Percentiles rank a stretch among this genome's conserved stretches.
Evolutionary conservation across 2,113 vertebrate species (phyloP).

Genomic region (Tauraco erythrolophus): DNA sequence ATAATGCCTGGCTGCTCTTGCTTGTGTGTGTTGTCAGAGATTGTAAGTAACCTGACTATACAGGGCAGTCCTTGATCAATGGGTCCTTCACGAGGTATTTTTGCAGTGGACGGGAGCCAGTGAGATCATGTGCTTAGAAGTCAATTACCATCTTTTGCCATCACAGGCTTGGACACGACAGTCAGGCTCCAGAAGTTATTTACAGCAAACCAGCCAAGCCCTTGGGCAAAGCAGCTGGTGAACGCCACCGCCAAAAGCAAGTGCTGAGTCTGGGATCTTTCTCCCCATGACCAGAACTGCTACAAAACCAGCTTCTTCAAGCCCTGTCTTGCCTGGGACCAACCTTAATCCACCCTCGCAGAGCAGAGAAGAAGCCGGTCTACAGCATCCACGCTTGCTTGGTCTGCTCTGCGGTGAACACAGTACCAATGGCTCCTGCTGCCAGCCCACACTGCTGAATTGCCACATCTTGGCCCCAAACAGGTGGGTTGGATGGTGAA

Average conservation of each 20-base stretch:
- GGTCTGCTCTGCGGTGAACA: accelerated
- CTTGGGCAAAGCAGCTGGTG: constrained; percentile 14
- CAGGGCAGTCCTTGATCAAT: neutral
- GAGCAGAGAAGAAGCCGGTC: neutral
- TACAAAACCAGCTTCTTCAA: neutral
- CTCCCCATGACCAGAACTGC: neutral
- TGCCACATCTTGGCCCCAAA: neutral
- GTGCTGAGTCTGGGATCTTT: neutral
- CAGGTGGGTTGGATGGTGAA: neutral
- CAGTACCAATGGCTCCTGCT: neutral
- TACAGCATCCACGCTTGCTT: neutral
- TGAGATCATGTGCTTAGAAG: constrained; percentile 14
- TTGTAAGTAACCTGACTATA: neutral
- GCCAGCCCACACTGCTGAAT: neutral
- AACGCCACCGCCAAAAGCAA: neutral
- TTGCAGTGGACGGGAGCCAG: constrained; percentile 28
- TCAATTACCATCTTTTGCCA: neutral
- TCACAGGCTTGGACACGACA: neutral
- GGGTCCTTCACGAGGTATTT: constrained; percentile 10
- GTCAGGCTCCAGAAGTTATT: constrained; percentile 44
- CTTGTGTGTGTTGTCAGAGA: neutral
- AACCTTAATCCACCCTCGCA: neutral
- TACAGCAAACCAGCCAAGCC: constrained; percentile 42
- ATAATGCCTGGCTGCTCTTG: constrained; percentile 7
- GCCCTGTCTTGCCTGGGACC: neutral